These are phyloP conservation scores for Agonopterix arenella DNA, from an alignment of 2,888 invertebrate genomes.

Conservation along the genomic window DNA sequence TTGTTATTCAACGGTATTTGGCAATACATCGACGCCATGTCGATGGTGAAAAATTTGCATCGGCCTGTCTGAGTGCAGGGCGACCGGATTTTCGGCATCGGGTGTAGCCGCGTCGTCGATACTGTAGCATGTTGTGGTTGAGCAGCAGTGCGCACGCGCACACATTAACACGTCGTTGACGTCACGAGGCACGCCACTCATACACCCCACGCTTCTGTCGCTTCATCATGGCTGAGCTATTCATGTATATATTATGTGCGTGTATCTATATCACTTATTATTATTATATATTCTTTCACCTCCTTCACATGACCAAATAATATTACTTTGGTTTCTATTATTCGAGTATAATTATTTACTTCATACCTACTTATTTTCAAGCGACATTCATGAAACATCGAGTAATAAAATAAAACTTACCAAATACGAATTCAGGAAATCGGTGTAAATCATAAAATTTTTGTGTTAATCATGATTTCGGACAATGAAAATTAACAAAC, in stretches of 20 bases:
- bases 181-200: constrained; percentile 26
- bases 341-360: neutral
- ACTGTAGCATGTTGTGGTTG: constrained; percentile 30
- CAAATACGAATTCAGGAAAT: constrained; percentile 3
- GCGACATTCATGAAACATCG: neutral
- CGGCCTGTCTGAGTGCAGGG: constrained; percentile 19
- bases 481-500: no score
- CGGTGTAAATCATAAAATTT: no score
- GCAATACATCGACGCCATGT: neutral
- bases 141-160: constrained; percentile 31
- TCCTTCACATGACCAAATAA: constrained; percentile 33
- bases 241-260: constrained; percentile 36
- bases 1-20: constrained; percentile 6
- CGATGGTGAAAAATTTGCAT: constrained; percentile 22
- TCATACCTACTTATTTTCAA: neutral
- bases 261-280: constrained; percentile 18
- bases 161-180: constrained; percentile 32
- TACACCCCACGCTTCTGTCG: constrained; percentile 36
- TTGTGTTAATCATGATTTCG: no score
- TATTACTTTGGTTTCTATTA: constrained; percentile 40
- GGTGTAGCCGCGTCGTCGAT: constrained; percentile 26
- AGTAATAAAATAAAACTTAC: constrained; percentile 3
- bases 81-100: constrained; percentile 24
- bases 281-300: constrained; percentile 16
- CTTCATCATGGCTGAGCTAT: constrained; percentile 45